Conservation (phyloP, 2,888 invertebrate genomes). For the Halictus quadricinctus region DNA sequence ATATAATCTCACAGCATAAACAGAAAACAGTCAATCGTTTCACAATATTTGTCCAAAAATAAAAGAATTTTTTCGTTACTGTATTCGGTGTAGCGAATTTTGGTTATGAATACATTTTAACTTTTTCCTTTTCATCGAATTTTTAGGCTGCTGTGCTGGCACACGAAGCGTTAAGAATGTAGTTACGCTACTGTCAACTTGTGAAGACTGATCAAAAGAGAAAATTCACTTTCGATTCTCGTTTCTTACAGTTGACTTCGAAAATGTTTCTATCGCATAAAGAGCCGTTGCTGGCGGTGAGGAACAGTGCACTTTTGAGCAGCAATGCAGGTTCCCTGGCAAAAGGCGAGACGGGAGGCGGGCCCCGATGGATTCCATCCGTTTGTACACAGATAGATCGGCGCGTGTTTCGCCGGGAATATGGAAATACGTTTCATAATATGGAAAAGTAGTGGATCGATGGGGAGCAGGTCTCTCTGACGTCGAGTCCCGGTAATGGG, state of each 20-base stretch:
- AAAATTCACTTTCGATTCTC: neutral
- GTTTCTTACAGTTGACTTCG: neutral
- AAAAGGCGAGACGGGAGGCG: neutral
- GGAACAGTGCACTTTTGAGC: neutral
- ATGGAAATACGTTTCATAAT: conserved; percentile 2
- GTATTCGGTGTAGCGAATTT: too few species aligned
- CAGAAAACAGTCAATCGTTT: too few species aligned
- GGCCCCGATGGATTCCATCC: neutral
- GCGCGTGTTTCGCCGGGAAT: neutral
- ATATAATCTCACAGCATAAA: too few species aligned
- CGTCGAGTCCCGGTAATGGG: neutral
- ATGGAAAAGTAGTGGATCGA: neutral
- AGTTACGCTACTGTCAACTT: neutral
- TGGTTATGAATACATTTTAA: too few species aligned
- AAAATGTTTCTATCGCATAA: neutral
- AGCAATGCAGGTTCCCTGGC: neutral
- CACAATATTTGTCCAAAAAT: too few species aligned
- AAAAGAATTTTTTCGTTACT: too few species aligned
- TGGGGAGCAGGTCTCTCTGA: neutral
- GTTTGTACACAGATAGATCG: neutral
- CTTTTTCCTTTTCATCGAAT: too few species aligned
- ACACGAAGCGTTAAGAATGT: too few species aligned
- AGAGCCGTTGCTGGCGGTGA: neutral
- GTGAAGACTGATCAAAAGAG: neutral
- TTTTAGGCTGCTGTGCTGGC: too few species aligned